These are phyloP conservation scores for Lithophane leautieri DNA, from an alignment of 2,888 invertebrate species.

Conservation along the genomic window DNA sequence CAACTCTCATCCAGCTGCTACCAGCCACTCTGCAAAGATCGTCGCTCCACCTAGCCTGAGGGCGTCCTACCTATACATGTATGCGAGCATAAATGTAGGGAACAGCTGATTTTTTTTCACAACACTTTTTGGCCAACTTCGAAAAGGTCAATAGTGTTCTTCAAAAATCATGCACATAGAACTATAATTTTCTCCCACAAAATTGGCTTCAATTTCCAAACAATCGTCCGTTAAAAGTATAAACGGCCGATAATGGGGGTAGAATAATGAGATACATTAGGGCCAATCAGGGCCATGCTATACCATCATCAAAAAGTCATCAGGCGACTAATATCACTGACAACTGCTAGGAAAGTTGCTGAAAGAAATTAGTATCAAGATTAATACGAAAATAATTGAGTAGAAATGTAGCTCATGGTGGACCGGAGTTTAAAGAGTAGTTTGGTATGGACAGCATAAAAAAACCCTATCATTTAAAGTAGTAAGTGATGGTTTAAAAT, in stretches of 20 bases:
- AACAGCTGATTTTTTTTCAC: too few relatives aligned
- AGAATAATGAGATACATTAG: conserved; percentile 68
- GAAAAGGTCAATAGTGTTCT: too few relatives aligned
- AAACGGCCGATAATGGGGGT: conserved; percentile 49
- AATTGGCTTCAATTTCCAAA: conserved; percentile 19
- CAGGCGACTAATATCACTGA: conserved; percentile 48
- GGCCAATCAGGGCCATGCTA: conserved; percentile 77
- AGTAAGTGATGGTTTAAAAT: neutral
- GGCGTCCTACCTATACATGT: too few relatives aligned
- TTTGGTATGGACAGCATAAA: neutral
- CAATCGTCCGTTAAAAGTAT: conserved; percentile 39
- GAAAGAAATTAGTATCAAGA: conserved; percentile 48
- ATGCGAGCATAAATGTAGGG: too few relatives aligned
- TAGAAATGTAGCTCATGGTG: conserved; percentile 25
- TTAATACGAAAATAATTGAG: conserved; percentile 57
- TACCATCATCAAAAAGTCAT: conserved; percentile 77
- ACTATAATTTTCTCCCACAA: conserved; percentile 1
- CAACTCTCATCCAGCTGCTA: too few relatives aligned
- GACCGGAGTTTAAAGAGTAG: neutral
- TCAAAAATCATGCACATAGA: neutral
- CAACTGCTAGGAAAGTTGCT: conserved; percentile 23
- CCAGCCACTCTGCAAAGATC: too few relatives aligned
- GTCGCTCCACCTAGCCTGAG: too few relatives aligned
- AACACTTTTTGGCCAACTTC: neutral
- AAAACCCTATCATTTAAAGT: neutral